Conservation (phyloP, 1,140 invertebrate genomes). For the Drosophila gunungcola region DNA sequence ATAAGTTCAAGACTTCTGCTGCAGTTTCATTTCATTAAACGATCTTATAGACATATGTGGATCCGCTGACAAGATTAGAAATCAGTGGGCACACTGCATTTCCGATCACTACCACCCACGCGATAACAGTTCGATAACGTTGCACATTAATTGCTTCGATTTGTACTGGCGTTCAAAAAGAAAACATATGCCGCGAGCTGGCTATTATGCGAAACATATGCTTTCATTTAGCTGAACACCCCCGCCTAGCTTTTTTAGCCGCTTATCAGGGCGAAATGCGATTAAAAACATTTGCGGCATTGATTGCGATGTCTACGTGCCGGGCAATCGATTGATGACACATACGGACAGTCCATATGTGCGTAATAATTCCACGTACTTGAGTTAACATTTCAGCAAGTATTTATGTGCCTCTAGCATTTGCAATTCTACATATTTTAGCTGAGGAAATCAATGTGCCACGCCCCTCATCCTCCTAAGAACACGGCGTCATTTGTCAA, state of each 20-base stretch:
- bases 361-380: conserved; percentile 54
- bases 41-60: neutral
- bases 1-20: no score
- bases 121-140: conserved; percentile 19
- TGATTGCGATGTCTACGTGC: conserved; percentile 52
- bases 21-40: no score
- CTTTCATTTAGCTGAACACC: conserved; percentile 15
- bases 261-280: conserved; percentile 45
- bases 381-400: conserved; percentile 1
- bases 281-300: conserved; percentile 52
- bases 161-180: conserved; percentile 8
- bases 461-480: neutral
- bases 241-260: neutral
- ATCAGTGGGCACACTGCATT: neutral
- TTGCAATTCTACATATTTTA: conserved; percentile 7
- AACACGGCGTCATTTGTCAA: conserved; percentile 46
- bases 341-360: conserved; percentile 28
- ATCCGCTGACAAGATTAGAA: neutral
- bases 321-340: conserved; percentile 47
- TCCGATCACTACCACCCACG: conserved; percentile 2
- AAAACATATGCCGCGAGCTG: conserved; percentile 67
- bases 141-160: conserved; percentile 34
- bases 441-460: conserved; percentile 10
- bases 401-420: conserved; percentile 8
- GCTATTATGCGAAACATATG: conserved; percentile 54